Evolutionary conservation across 1,140 invertebrate species (phyloP), one percentile per base, ranked within the genome.

Genomic region (Lepidurus couesii): DNA sequence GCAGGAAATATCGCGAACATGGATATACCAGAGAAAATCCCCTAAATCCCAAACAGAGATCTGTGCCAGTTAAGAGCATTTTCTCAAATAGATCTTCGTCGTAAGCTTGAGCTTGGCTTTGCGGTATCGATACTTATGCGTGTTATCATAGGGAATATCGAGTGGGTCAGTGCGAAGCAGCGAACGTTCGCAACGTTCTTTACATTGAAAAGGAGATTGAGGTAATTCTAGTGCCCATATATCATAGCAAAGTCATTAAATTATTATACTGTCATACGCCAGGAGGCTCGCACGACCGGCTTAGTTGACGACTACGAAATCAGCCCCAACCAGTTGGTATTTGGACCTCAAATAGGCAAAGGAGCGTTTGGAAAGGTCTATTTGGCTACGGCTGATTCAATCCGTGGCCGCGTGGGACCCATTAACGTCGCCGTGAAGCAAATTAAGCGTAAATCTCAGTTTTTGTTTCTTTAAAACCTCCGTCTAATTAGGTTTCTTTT

Each of bases 341-440:
- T 90, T 0, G 89, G 89, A 0, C 84, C 84, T 1, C 84, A 91
- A 80, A 87, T 93, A 73, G 92, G 91, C 10, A 89, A 88, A 81
- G 92, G 92, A 0, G 91, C 91, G 7, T 94, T 93, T 84, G 92
- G 92, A 0, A 86, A 87, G 47, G 92, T 93, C 0, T 90, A 89
- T 82, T 85, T 88, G 7, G 90, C 91, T 2, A 85, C 86, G 8
- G 86, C 88, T 26, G 85, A 86, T 44, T 84, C 84, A 44, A 82
- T 87, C 81, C 83, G 87, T 0, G 86, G 88, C 1, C 86, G 86
- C 11, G 80, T 84, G 13, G 85, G 87, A 65, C 85, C 85, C 26
- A 86, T 86, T 9, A 86, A 87, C 2, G 90, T 92, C 1, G 92
- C 92, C n/a, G 90, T 92, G 8, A 93, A 93, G 83, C 90, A 90